These are phyloP conservation scores for Sylvilagus bachmani DNA, from an alignment of 2,113 vertebrate species.

Conservation along the genomic window DNA sequence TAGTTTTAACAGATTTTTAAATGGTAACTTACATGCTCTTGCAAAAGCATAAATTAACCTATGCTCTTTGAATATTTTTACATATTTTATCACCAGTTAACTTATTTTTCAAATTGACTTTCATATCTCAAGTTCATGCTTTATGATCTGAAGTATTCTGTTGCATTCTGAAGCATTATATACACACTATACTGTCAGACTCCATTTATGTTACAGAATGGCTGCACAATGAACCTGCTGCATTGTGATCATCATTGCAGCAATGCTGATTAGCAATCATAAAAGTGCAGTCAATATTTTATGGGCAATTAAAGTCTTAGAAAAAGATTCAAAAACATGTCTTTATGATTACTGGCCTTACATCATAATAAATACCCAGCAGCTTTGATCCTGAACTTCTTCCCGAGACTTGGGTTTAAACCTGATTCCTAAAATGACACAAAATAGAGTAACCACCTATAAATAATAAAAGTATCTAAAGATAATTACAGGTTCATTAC, in stretches of 20 bases:
- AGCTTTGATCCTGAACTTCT: conserved; percentile 38
- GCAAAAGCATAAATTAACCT: conserved; percentile 2
- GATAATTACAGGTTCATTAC: neutral
- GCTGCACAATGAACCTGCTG: neutral
- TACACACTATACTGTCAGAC: neutral
- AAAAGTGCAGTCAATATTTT: neutral
- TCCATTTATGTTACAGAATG: neutral
- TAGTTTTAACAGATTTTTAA: neutral
- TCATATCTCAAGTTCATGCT: neutral
- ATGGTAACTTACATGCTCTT: conserved; percentile 7
- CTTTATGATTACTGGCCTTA: neutral
- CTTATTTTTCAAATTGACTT: conserved; percentile 41
- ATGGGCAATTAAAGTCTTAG: neutral
- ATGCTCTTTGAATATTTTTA: neutral
- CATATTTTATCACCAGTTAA: conserved; percentile 34
- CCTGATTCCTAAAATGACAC: conserved; percentile 31
- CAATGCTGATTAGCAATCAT: neutral
- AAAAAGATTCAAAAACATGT: neutral
- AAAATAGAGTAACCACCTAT: neutral
- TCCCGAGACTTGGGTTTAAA: conserved; percentile 2
- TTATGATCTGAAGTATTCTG: neutral
- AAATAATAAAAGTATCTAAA: conserved; percentile 20
- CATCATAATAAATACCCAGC: neutral
- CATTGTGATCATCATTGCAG: neutral
- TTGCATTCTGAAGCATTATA: neutral